Percentiles rank a stretch among this genome's conserved stretches.
phyloP scores from a whole-genome alignment of 2,888 invertebrate genomes.

The Noctua comes region DNA sequence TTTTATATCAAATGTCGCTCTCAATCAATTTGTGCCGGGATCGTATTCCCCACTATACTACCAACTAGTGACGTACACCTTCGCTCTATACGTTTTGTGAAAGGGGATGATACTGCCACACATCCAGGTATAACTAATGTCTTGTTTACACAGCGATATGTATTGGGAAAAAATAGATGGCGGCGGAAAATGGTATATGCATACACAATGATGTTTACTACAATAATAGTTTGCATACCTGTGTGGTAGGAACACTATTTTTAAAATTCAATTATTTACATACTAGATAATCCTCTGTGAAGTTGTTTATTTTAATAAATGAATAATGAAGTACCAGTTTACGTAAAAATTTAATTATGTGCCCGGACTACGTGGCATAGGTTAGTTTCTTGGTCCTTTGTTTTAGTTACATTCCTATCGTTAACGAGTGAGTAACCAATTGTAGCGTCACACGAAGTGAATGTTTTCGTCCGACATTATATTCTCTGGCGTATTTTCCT shows the following conservation, averaged over 20 bases:
- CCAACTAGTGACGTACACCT: slow-evolving; percentile 75
- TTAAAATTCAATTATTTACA: background rate
- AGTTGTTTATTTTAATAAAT: background rate
- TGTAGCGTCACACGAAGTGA: slow-evolving; percentile 62
- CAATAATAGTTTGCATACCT: background rate
- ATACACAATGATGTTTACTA: slow-evolving; percentile 14
- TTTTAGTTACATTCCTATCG: slow-evolving; percentile 27
- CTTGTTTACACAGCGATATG: slow-evolving; percentile 60
- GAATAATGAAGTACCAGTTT: background rate
- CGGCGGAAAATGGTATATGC: slow-evolving; percentile 22
- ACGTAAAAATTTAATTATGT: background rate
- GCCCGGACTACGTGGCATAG: slow-evolving; percentile 1
- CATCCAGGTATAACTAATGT: slow-evolving; percentile 61
- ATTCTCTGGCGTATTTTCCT: slow-evolving; percentile 81
- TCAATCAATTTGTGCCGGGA: slow-evolving; percentile 89
- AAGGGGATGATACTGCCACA: slow-evolving; percentile 63
- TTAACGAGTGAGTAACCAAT: slow-evolving; percentile 62
- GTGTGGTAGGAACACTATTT: background rate
- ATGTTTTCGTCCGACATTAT: slow-evolving; percentile 62
- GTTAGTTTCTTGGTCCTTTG: slow-evolving; percentile 36
- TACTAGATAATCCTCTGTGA: background rate
- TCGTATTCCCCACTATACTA: slow-evolving; percentile 85
- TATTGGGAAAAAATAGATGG: slow-evolving; percentile 37
- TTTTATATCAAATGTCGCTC: slow-evolving; percentile 91
- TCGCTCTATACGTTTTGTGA: slow-evolving; percentile 69